Base-by-base conservation (phyloP, 2,797 vertebrate species). In the Gallinago nigripennis region DNA sequence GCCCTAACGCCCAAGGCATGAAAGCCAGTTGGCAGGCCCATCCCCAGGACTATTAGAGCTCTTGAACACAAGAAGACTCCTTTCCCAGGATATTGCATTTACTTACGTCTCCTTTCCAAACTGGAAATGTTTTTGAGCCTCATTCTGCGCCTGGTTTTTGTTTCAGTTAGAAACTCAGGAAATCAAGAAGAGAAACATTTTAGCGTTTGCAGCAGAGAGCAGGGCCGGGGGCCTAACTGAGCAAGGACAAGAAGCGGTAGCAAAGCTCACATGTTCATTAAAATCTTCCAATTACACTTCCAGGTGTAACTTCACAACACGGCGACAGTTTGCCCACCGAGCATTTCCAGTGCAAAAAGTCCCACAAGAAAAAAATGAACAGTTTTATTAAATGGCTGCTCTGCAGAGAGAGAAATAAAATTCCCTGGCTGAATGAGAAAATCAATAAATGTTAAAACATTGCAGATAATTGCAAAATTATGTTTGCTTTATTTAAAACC, bases 81-180 rank as follows among this genome's bases (percentile, higher is more conserved):
- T 92, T 72, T 91, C 45, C 56, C 31, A 80, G 72, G 72, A 86
- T 72, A 84, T 48, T 78, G 56, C 77, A 84, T 85, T 93, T 84
- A 82, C 71, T 91, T 84, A 58, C 1, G 2, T 66, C 70, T 78
- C 35, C 46, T 87, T 92, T 96, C 73, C 90, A 93, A 95, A 90
- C 37, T 63, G 68, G 90, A 86, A 86, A 89, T 87, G 68, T 30
- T 95, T 91, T 83, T 70, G 45, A 82, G 61, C 33, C 93, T 92
- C 19, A 0, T 78, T 79, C 39, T 11, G 1, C 73, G 73, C 65
- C 77, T 88, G 30, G 17, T 37, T 95, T 93, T 61, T 91, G 72
- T 92, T 94, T 96, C 66, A 92, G 28, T 82, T 93, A 79, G 61
- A 86, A 96, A 89, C n/a, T 79, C 46, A 66, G 75, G 43, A 93